Evolutionary conservation across 1,140 invertebrate species (phyloP), one percentile per base, ranked within the genome.

Genomic region (Artemia franciscana): DNA sequence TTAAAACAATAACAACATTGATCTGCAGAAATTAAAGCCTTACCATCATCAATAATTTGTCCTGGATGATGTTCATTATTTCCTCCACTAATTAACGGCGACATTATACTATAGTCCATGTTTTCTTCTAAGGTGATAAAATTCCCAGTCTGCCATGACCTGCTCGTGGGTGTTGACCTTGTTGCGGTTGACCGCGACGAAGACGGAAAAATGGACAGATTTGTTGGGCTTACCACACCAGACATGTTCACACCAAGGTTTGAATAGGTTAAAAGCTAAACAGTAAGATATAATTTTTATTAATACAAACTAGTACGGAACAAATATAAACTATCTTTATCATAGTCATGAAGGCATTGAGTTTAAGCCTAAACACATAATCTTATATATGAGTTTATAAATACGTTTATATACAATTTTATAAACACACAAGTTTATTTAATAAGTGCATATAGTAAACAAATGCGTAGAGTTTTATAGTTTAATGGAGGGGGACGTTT

Each of bases 221-320:
- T 91, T 64, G 88, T 91, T 61, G 89, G 88, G 70, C 86, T 90
- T 69, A 91, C 89, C 66, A 90, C 85, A 58, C 87, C 88, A 67
- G 77, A 78, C 67, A 84, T 82, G 66, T 76, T 76, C 59, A 75
- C 78, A 69, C 74, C 75, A 62, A 83, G 80, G 73, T 84, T 84
- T 70, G 77, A 84, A 73, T 90, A 94, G 67, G 85, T 90, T 76
- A 92, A 90, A 64, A 94, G 39, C 21, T 57, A 56, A 57, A 30
- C 60, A n/a, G 27, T 24, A 57, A 61, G 51, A 61, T 26, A 60
- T 60, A 18, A 62, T 25, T 62, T 26, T n/a, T 5, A 24, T 5
- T 24, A 63, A 26, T 5, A 63, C 5, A 63, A 62, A 61, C 5
- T 7, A 24, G 25, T 25, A 15, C 23, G n/a, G n/a, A n/a, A n/a